A percentile compares a stretch with the other conserved stretches of the same genome.
phyloP scores from a whole-genome alignment of 2,888 invertebrate species.

The Bedellia somnulentella region DNA sequence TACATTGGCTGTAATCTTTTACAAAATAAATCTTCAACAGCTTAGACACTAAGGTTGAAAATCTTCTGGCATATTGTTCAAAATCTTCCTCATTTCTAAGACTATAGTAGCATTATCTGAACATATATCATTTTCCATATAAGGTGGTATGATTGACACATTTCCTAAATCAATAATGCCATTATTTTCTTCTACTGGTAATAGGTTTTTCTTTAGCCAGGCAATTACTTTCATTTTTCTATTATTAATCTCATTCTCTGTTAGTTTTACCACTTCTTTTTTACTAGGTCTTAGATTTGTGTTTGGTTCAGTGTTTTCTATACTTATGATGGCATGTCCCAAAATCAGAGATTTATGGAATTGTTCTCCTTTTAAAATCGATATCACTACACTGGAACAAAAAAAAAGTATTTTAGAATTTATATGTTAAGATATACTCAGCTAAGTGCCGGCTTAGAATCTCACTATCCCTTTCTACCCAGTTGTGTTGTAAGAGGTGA shows the following conservation, averaged over 20 bases:
- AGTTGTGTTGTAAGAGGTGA: no score
- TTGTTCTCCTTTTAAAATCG: constrained; percentile 18
- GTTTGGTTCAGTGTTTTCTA: constrained; percentile 15
- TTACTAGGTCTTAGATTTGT: constrained; percentile 14
- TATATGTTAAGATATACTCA: constrained; percentile 1
- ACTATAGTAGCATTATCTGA: constrained; percentile 35
- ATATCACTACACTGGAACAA: constrained; percentile 34
- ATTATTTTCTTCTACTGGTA: constrained; percentile 27
- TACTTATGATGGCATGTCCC: constrained; percentile 29
- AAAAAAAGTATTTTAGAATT: not conserved
- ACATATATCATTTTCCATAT: constrained; percentile 26
- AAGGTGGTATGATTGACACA: constrained; percentile 33
- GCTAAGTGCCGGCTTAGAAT: no score
- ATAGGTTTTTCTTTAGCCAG: constrained; percentile 34
- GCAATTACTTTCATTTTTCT: constrained; percentile 25
- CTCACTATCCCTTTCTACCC: no score
- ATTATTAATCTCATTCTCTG: constrained; percentile 14
- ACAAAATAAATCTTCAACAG: no score
- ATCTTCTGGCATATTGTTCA: constrained; percentile 33
- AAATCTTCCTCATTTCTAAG: constrained; percentile 28
- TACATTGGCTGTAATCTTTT: no score
- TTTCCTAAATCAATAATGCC: constrained; percentile 31
- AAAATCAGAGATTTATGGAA: constrained; percentile 28
- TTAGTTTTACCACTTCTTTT: constrained; percentile 10
- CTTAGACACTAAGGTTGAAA: constrained; percentile 14